phyloP scores from a whole-genome alignment of 1,140 invertebrate genomes.

The Paraescarpia echinospica region DNA sequence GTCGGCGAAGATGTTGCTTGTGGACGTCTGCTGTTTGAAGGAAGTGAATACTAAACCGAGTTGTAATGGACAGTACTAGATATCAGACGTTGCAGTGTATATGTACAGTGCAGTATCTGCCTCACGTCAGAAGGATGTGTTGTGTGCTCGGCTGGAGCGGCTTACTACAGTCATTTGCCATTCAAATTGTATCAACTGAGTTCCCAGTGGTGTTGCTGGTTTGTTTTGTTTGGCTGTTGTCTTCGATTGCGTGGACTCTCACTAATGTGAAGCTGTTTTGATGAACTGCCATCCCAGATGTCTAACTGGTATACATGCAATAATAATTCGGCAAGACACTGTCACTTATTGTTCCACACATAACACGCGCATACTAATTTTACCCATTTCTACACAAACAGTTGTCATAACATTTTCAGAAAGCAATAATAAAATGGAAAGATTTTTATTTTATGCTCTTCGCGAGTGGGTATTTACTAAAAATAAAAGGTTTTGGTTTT shows the following conservation, averaged over 20 bases:
- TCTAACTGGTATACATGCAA: background rate
- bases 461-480: background rate
- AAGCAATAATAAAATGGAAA: background rate
- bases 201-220: background rate
- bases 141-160: background rate
- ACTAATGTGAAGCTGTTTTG: background rate
- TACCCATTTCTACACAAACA: background rate
- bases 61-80: background rate
- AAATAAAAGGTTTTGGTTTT: background rate
- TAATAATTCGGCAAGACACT: background rate
- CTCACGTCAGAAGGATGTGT: background rate
- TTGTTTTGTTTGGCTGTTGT: background rate
- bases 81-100: background rate
- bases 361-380: background rate
- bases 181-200: background rate
- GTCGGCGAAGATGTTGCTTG: background rate
- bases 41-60: background rate
- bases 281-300: background rate
- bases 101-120: background rate
- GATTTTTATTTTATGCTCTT: background rate
- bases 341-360: background rate
- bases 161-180: background rate
- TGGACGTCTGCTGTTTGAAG: background rate
- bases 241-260: background rate
- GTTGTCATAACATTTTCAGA: background rate